These are phyloP conservation scores for Scopus umbretta DNA, from an alignment of 2,113 vertebrate species.

Conservation along the genomic window DNA sequence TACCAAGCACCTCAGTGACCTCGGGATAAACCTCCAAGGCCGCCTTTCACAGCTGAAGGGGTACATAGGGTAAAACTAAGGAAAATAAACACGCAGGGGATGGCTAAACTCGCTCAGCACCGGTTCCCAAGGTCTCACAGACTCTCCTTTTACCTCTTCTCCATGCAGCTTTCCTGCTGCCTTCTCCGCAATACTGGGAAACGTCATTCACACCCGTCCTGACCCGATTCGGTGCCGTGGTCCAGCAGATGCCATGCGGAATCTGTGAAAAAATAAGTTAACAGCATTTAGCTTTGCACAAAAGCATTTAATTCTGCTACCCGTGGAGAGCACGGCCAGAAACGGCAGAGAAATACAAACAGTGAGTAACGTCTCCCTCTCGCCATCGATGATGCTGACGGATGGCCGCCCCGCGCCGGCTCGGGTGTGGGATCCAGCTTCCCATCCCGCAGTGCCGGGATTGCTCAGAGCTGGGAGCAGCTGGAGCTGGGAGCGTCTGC, in stretches of 20 bases:
- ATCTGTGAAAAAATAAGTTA: neutral
- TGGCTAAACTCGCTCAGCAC: neutral
- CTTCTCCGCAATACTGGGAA: rapidly evolving
- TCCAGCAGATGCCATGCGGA: rapidly evolving
- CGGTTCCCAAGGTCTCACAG: neutral
- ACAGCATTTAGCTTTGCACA: neutral
- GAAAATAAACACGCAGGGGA: neutral
- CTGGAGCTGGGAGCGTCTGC: too few relatives aligned
- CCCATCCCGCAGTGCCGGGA: neutral
- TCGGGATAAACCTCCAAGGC: neutral
- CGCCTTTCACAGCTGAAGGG: neutral
- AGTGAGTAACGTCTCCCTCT: neutral
- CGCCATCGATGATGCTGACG: rapidly evolving
- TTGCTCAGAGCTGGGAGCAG: neutral
- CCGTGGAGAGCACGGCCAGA: rapidly evolving
- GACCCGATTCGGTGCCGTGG: rapidly evolving
- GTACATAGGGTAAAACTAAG: neutral
- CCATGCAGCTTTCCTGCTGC: neutral
- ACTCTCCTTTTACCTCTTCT: neutral
- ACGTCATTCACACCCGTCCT: rapidly evolving
- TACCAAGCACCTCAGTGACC: neutral
- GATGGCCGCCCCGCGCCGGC: neutral
- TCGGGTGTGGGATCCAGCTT: neutral
- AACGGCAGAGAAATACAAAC: rapidly evolving
- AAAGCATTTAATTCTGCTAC: neutral